These are phyloP conservation scores for Periophthalmodon schlosseri DNA, from an alignment of 2,113 vertebrate genomes.

Conservation along the genomic window DNA sequence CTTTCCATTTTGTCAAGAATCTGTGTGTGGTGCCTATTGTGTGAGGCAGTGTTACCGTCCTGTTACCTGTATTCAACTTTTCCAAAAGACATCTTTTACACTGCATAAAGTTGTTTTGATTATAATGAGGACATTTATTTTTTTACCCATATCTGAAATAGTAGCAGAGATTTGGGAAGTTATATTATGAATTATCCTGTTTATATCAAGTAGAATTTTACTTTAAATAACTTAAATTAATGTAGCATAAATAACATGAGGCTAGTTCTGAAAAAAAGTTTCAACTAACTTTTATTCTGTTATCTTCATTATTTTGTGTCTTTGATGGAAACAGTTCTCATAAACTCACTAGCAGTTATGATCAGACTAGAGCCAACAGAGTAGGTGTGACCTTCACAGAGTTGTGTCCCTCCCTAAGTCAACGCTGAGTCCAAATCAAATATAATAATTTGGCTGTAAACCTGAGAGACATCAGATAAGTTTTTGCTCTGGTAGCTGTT, in stretches of 20 bases:
- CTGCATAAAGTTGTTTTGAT: neutral
- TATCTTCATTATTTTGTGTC: neutral
- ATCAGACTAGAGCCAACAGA: constrained; percentile 33
- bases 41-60: constrained; percentile 7
- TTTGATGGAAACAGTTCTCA: neutral
- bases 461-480: neutral
- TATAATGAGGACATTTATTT: neutral
- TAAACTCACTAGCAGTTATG: constrained; percentile 10
- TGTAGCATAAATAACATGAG: too few species aligned
- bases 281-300: neutral
- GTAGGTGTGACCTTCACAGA: constrained; percentile 20
- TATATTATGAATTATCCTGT: too few species aligned
- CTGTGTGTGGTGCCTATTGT: constrained; percentile 32
- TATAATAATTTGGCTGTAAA: neutral
- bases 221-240: too few species aligned
- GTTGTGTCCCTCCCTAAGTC: constrained; percentile 31
- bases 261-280: neutral
- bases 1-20: constrained; percentile 65
- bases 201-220: too few species aligned
- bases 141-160: neutral
- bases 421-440: constrained; percentile 22
- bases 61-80: neutral
- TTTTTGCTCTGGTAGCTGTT: neutral
- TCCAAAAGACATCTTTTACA: neutral
- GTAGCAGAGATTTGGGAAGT: too few species aligned